phyloP scores from a whole-genome alignment of 23 tunicate species.

The Trididemnum clinides region DNA sequence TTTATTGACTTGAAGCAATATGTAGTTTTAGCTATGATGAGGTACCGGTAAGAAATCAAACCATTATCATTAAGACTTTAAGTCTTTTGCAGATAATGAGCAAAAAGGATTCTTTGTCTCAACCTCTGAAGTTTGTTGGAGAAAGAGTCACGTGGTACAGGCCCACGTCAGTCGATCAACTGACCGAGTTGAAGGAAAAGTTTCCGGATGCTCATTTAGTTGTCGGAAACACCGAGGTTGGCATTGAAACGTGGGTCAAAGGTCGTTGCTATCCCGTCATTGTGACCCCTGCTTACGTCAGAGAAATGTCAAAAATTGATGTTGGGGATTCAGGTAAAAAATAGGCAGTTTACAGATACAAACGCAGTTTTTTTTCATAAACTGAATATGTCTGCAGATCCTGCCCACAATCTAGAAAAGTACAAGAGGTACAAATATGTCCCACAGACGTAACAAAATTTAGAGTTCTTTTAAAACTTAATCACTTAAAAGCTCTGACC shows the following conservation, averaged over 20 bases:
- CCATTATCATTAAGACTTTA: too few relatives aligned
- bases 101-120: not conserved
- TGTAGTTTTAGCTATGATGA: too few relatives aligned
- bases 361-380: too few relatives aligned
- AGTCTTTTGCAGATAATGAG: conserved; percentile 21
- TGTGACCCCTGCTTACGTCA: conserved; percentile 44
- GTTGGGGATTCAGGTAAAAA: conserved; percentile 35
- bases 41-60: too few relatives aligned
- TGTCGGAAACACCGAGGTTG: conserved; percentile 93
- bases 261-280: conserved; percentile 56
- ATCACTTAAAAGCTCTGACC: too few relatives aligned
- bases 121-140: conserved; percentile 65
- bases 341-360: too few relatives aligned
- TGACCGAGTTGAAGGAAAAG: conserved; percentile 57
- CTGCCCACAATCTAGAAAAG: too few relatives aligned
- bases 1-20: too few relatives aligned
- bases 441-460: too few relatives aligned
- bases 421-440: too few relatives aligned
- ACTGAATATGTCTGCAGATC: too few relatives aligned
- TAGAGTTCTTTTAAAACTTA: too few relatives aligned
- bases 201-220: conserved; percentile 80
- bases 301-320: conserved; percentile 48
- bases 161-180: conserved; percentile 61
- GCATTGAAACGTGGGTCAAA: conserved; percentile 80
- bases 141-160: conserved; percentile 91